Evolutionary conservation across 2,113 vertebrate species (phyloP).

Genomic region (Redunca redunca): DNA sequence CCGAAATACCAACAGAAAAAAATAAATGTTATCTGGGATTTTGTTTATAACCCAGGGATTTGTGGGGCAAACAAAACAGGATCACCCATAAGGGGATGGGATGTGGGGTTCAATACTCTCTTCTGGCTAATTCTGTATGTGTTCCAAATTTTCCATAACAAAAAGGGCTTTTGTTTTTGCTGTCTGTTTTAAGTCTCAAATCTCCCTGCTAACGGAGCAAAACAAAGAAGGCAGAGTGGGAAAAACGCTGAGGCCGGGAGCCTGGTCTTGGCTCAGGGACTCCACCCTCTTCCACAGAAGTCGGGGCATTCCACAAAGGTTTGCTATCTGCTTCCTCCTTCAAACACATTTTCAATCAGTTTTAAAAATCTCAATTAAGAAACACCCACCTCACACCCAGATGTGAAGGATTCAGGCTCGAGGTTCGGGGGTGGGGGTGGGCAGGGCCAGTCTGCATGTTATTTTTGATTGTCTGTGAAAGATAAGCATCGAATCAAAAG

Average conservation of each 20-base stretch:
- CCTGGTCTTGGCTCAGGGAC: neutral
- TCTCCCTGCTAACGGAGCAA: neutral
- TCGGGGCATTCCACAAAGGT: neutral
- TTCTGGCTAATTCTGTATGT: neutral
- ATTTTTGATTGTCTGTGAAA: neutral
- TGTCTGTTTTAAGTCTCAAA: neutral
- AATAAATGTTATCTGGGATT: neutral
- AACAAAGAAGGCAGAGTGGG: rapidly evolving
- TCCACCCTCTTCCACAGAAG: neutral
- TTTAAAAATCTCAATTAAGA: neutral
- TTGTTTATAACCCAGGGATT: neutral
- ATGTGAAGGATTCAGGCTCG: neutral
- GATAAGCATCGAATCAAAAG: neutral
- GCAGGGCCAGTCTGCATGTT: neutral
- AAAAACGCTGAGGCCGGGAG: neutral
- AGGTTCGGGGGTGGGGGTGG: neutral
- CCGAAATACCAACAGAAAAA: neutral
- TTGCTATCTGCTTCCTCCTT: neutral
- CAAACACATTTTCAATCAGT: neutral
- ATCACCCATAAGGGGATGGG: neutral
- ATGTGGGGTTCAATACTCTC: neutral
- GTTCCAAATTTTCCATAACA: neutral
- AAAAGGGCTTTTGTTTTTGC: neutral
- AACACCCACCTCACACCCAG: neutral
- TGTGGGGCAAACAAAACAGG: neutral